These are phyloP conservation scores for Hypomecis punctinalis DNA, from an alignment of 2,888 invertebrate species.

Conservation along the genomic window DNA sequence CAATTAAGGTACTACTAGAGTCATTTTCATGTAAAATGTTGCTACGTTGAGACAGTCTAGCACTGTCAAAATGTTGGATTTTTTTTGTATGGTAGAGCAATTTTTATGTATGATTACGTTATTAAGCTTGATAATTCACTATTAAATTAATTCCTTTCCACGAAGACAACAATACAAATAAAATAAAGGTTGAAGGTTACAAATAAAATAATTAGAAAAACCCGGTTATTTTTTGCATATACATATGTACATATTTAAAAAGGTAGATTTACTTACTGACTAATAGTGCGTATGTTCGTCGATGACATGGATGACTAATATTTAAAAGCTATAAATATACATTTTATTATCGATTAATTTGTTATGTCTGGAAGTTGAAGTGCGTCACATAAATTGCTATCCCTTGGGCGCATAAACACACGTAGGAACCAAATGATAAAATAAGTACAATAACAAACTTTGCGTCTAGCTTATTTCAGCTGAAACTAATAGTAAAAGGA, in stretches of 20 bases:
- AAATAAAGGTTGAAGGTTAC: conserved; percentile 19
- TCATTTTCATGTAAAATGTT: too few species aligned
- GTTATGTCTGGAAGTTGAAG: conserved; percentile 8
- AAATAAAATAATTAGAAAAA: conserved; percentile 14
- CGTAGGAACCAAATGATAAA: too few species aligned
- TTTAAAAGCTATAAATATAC: conserved; percentile 14
- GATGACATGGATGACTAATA: conserved; percentile 17
- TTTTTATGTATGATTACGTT: too few species aligned
- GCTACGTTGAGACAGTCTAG: too few species aligned
- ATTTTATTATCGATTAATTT: conserved; percentile 8
- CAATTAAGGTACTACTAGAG: too few species aligned
- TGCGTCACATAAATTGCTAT: neutral
- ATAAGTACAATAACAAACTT: too few species aligned
- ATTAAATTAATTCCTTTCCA: too few species aligned
- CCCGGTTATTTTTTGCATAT: conserved; percentile 14
- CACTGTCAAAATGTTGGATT: too few species aligned
- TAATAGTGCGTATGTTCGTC: conserved; percentile 14
- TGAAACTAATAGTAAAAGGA: too few species aligned
- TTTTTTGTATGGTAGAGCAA: too few species aligned
- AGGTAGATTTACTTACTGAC: conserved; percentile 13
- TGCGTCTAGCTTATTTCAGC: too few species aligned
- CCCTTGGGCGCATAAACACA: neutral
- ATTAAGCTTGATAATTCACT: too few species aligned
- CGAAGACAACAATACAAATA: neutral
- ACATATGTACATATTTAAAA: conserved; percentile 2